These are phyloP conservation scores for Epizoanthus scotinus DNA, from an alignment of 92 coral and sea anemone species.

Conservation along the genomic window DNA sequence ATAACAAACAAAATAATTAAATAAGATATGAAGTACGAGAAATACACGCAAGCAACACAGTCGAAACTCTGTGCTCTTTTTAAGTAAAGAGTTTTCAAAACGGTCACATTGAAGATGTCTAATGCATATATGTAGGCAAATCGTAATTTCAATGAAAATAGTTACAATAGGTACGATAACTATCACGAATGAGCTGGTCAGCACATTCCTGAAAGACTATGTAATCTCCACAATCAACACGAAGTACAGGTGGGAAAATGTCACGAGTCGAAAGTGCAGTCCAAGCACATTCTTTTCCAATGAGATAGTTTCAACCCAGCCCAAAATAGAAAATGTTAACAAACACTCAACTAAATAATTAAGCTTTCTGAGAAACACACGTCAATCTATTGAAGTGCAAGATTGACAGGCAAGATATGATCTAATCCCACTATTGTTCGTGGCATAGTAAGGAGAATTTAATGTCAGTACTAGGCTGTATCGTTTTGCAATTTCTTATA, in stretches of 20 bases:
- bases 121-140: not conserved
- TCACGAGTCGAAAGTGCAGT: constrained; percentile 8
- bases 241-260: not conserved
- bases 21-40: not conserved
- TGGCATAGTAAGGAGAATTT: constrained; percentile 1
- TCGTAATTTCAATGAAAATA: not conserved
- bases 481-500: not conserved
- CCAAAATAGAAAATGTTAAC: constrained; percentile 4
- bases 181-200: not conserved
- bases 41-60: not conserved
- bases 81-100: not conserved
- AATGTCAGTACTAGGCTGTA: not conserved
- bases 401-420: not conserved
- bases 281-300: constrained; percentile 25
- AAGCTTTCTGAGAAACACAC: not conserved
- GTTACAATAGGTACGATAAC: too few species aligned
- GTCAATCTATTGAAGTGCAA: not conserved
- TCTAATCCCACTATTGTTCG: not conserved
- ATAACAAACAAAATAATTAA: not conserved
- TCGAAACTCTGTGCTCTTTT: not conserved
- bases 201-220: not conserved
- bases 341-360: constrained; percentile 3
- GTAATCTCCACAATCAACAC: not conserved
- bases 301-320: not conserved
- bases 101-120: not conserved